A percentile compares a stretch with the other conserved stretches of the same genome.
Evolutionary conservation across 2,797 vertebrate species (phyloP).

Genomic region (Chaunax sp.): DNA sequence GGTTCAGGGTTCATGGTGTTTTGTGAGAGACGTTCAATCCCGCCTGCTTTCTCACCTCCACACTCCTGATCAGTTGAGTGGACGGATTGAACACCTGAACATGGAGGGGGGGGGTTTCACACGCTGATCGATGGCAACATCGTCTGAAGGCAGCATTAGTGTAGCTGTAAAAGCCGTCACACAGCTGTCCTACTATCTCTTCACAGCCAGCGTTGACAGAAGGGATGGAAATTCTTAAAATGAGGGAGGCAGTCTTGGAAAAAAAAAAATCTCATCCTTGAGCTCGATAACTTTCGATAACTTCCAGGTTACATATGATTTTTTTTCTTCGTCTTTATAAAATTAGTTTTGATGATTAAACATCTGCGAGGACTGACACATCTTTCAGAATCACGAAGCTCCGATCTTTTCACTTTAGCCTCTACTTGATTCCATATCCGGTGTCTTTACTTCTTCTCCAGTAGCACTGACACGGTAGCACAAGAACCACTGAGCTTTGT

Average conservation of each 20-base stretch:
- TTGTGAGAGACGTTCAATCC: not conserved
- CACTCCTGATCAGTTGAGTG: too few relatives aligned
- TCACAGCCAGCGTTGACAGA: too few relatives aligned
- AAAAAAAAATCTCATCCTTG: not conserved
- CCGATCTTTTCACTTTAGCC: too few relatives aligned
- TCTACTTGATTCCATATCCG: constrained; percentile 1
- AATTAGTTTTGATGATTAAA: not conserved
- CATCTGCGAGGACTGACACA: not conserved
- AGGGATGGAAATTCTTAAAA: too few relatives aligned
- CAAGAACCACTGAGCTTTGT: constrained; percentile 22
- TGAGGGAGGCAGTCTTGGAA: not conserved
- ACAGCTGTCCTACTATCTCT: too few relatives aligned
- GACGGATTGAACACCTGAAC: too few relatives aligned
- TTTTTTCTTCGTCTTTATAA: not conserved
- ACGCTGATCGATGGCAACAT: too few relatives aligned
- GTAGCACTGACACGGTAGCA: constrained; percentile 39
- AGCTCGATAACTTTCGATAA: not conserved
- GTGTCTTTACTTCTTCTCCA: not conserved
- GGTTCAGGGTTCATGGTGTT: not conserved
- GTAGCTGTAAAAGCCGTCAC: too few relatives aligned
- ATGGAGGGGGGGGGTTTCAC: too few relatives aligned
- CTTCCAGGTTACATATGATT: not conserved
- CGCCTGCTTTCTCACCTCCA: too few relatives aligned
- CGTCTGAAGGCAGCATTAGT: too few relatives aligned
- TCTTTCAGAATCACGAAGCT: not conserved